These are phyloP conservation scores for Plutomurus gul DNA, from an alignment of 1,140 invertebrate genomes.

Conservation along the genomic window DNA sequence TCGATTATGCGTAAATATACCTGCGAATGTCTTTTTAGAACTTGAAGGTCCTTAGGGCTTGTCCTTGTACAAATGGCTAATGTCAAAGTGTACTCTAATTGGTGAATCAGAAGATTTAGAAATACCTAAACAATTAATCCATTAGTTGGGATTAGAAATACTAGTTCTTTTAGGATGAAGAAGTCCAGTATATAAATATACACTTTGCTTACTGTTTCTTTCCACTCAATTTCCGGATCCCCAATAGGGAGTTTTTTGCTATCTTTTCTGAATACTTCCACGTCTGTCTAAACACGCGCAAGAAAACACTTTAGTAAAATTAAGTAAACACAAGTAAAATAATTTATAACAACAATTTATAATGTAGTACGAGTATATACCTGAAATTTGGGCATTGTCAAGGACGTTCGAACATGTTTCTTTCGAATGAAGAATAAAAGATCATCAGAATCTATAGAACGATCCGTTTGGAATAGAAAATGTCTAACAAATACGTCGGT, in stretches of 20 bases:
- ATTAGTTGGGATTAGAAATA: too few relatives aligned
- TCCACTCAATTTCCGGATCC: slow-evolving; percentile 96
- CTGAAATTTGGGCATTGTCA: slow-evolving; percentile 84
- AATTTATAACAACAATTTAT: too few relatives aligned
- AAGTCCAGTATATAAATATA: too few relatives aligned
- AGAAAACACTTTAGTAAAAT: slow-evolving; percentile 13
- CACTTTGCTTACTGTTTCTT: too few relatives aligned
- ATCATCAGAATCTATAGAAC: slow-evolving; percentile 88
- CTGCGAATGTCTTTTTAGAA: slow-evolving; percentile 89
- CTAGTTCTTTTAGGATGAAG: too few relatives aligned
- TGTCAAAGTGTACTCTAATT: slow-evolving; percentile 96
- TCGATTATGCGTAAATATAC: too few relatives aligned
- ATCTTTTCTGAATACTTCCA: slow-evolving; percentile 94
- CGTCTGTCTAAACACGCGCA: slow-evolving; percentile 72
- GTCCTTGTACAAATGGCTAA: slow-evolving; percentile 96
- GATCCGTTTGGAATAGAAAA: slow-evolving; percentile 86
- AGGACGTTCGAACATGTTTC: slow-evolving; percentile 82
- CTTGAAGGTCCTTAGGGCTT: slow-evolving; percentile 94
- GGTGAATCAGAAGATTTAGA: slow-evolving; percentile 96
- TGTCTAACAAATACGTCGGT: slow-evolving; percentile 92
- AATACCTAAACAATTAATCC: too few relatives aligned
- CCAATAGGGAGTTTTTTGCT: slow-evolving; percentile 93
- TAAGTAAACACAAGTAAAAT: too few relatives aligned
- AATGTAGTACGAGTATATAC: slow-evolving; percentile 62
- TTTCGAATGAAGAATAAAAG: slow-evolving; percentile 94